These are phyloP conservation scores for Drosophila stalkeri DNA, from an alignment of 2,888 invertebrate genomes.

Conservation along the genomic window DNA sequence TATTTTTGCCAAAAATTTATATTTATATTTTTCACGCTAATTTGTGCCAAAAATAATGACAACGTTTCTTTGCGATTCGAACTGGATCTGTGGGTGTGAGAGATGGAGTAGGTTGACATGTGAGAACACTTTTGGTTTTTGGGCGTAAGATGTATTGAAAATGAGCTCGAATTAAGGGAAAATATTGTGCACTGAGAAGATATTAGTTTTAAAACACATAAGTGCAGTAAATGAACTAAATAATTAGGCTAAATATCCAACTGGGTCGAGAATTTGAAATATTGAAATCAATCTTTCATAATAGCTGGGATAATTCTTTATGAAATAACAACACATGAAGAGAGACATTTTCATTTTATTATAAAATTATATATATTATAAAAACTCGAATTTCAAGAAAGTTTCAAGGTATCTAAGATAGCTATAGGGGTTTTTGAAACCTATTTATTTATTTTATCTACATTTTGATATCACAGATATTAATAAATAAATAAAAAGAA, in stretches of 20 bases:
- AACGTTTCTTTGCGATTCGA: slow-evolving; percentile 10
- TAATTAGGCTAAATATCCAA: background rate
- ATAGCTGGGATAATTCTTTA: too few relatives aligned
- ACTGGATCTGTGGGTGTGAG: background rate
- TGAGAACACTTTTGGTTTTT: background rate
- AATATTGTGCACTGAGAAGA: background rate
- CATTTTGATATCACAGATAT: too few relatives aligned
- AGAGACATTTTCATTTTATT: too few relatives aligned
- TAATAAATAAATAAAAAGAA: too few relatives aligned
- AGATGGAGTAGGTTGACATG: background rate
- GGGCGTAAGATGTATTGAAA: background rate
- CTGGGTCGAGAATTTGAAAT: too few relatives aligned
- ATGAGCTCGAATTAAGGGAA: background rate
- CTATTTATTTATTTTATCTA: too few relatives aligned
- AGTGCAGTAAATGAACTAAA: background rate
- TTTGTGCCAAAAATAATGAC: slow-evolving; percentile 55
- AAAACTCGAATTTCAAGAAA: too few relatives aligned
- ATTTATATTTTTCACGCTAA: slow-evolving; percentile 56
- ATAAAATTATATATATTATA: too few relatives aligned
- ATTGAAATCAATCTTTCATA: too few relatives aligned
- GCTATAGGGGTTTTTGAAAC: too few relatives aligned
- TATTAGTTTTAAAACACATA: background rate
- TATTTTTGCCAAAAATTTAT: background rate
- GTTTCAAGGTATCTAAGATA: too few relatives aligned
- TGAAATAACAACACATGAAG: too few relatives aligned